Base-by-base conservation (phyloP, 2,888 invertebrate genomes). In the Terebella lapidaria region DNA sequence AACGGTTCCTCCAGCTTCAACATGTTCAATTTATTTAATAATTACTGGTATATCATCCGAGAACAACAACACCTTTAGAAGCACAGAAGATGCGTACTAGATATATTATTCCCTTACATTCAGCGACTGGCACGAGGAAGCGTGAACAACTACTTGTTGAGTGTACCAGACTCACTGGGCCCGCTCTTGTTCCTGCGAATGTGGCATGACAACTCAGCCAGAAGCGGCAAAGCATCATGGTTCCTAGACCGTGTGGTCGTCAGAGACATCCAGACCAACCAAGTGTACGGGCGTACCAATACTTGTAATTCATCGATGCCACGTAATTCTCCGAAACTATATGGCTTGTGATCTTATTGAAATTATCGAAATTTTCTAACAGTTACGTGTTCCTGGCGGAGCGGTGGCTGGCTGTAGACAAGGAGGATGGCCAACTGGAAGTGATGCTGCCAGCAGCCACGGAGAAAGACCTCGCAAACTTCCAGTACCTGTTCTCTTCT, bases 141-240 rank as follows among this genome's bases (percentile, higher is more conserved):
- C 60, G 70, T 76, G 1, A 61, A 69, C 63, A 67, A 70, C 57
- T 74, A 70, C 63, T 59, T 75, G 29, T 65, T 75, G 70, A 70
- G 71, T 15, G 68, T 69, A 1, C 66, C 67, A 65, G 73, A 59
- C 66, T 72, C 53, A n/a, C 72, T 82, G 20, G 81, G 81, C 1
- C 68, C 72, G n/a, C 71, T 82, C 49, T 69, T 73, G 35, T 76
- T 71, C 62, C 49, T 80, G 45, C 61, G 77, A 24, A 67, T 80
- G 1, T 82, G 82, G 82, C 81, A 82, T 61, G 81, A 82, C 66
- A 81, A 81, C 67, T 73, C 77, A 10, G 82, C 82, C 1, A 59
- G 68, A 22, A 78, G 77, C 0, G 67, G 70, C 25, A 66, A 70
- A 58, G 74, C 76, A 1, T 79, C 79, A 1, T 82, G 82, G 82